Evolutionary conservation across 1,140 invertebrate species (phyloP).

Genomic region (Atta texana): DNA sequence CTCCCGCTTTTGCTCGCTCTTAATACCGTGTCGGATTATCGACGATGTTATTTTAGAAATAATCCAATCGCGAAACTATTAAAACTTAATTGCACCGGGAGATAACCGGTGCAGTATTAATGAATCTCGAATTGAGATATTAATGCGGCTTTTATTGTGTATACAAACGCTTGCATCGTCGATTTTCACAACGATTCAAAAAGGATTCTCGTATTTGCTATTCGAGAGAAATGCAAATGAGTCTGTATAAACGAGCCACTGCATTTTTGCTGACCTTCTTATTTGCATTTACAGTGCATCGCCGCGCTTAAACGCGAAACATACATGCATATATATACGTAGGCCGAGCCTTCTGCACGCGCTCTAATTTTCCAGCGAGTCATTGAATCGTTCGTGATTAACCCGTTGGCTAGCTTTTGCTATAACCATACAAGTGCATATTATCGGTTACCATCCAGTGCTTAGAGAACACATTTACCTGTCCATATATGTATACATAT

Average conservation of each 20-base stretch:
- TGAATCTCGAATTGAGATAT: slow-evolving; percentile 2
- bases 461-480: background rate
- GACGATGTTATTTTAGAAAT: slow-evolving; percentile 18
- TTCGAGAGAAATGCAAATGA: slow-evolving; percentile 34
- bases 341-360: background rate
- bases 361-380: slow-evolving; percentile 51
- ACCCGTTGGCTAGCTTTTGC: slow-evolving; percentile 27
- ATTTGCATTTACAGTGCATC: slow-evolving; percentile 55
- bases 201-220: background rate
- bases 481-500: background rate
- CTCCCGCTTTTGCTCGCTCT: slow-evolving; percentile 3
- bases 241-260: background rate
- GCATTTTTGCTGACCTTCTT: slow-evolving; percentile 42
- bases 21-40: slow-evolving; percentile 23
- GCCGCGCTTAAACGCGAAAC: slow-evolving; percentile 27
- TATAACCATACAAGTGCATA: background rate
- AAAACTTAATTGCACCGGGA: slow-evolving; percentile 31
- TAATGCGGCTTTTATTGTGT: background rate
- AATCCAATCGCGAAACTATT: slow-evolving; percentile 7
- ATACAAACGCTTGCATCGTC: background rate
- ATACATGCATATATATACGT: background rate
- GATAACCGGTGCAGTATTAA: background rate
- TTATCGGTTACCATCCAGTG: slow-evolving; percentile 2
- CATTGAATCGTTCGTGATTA: slow-evolving; percentile 59
- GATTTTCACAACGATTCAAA: background rate